A percentile compares a stretch with the other conserved stretches of the same genome.
Conservation (phyloP, 2,888 invertebrate species). For the Stenodema calcarata region DNA sequence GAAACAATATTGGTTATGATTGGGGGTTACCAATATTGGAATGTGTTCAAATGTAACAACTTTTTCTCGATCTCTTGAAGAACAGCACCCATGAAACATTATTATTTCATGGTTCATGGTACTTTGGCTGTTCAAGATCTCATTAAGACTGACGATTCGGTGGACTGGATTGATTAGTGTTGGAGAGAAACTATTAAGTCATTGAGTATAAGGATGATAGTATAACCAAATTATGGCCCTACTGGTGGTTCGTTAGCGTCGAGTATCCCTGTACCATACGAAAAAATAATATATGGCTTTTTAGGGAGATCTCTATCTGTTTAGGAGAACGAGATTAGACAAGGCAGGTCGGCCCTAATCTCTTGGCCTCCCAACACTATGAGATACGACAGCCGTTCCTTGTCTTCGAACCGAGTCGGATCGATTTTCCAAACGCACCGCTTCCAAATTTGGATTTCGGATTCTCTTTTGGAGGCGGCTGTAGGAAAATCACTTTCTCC, state of each 20-base stretch:
- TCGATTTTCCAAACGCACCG: slow-evolving; percentile 13
- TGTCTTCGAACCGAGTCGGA: slow-evolving; percentile 3
- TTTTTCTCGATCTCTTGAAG: too few species aligned
- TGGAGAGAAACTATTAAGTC: too few species aligned
- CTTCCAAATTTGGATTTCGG: not conserved
- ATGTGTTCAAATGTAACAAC: too few species aligned
- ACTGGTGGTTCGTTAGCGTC: not conserved
- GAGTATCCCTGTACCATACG: not conserved
- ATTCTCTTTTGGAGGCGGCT: not conserved
- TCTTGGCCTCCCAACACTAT: not conserved
- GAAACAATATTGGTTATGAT: too few species aligned
- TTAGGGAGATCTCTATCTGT: slow-evolving; percentile 15
- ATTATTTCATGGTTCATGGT: too few species aligned
- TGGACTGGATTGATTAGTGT: too few species aligned
- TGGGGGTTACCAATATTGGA: too few species aligned
- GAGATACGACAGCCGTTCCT: slow-evolving; percentile 9
- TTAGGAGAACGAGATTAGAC: slow-evolving; percentile 27
- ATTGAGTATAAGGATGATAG: too few species aligned
- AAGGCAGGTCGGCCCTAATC: slow-evolving; percentile 30
- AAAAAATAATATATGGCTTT: not conserved
- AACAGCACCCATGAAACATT: too few species aligned
- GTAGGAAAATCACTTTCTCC: not conserved
- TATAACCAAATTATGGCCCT: too few species aligned
- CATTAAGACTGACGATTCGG: too few species aligned
- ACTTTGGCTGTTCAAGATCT: too few species aligned